phyloP scores from a whole-genome alignment of 53 echinoderm and acorn worm genomes.

The Arbacia lixula region DNA sequence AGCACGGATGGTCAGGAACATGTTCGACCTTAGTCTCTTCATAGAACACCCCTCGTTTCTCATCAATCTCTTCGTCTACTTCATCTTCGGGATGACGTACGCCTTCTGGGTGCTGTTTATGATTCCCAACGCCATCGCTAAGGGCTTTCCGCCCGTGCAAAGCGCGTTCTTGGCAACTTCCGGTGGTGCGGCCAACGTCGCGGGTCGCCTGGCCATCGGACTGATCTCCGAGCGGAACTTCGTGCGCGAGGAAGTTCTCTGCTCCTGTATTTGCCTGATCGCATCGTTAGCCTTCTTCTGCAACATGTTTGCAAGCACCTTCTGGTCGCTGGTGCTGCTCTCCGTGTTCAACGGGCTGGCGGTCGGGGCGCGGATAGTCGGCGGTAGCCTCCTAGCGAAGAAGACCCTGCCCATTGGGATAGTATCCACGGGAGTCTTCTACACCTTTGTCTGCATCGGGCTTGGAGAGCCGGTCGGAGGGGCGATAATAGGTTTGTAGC shows the following conservation, averaged over 20 bases:
- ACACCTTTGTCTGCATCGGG: not conserved
- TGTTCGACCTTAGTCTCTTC: conserved; percentile 3
- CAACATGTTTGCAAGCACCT: not conserved
- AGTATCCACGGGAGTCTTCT: conserved; percentile 1
- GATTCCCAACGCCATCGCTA: conserved; percentile 2
- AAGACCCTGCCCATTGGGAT: not conserved
- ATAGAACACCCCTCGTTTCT: conserved; percentile 1
- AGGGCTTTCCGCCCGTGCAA: not conserved
- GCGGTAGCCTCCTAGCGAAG: not conserved
- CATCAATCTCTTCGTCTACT: not conserved
- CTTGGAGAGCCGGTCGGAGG: not conserved
- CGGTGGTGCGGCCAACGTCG: conserved; percentile 1
- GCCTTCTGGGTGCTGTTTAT: not conserved
- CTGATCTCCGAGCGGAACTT: conserved; percentile 3
- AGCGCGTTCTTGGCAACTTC: not conserved
- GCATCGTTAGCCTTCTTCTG: conserved; percentile 12
- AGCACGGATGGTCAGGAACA: no score
- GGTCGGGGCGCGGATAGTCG: not conserved
- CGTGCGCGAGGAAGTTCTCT: not conserved
- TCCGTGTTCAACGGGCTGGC: not conserved
- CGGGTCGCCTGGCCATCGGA: not conserved
- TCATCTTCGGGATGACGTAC: conserved; percentile 10
- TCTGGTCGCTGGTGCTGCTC: not conserved
- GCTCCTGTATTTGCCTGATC: not conserved
- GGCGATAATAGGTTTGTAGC: not conserved